phyloP scores from a whole-genome alignment of 2,797 vertebrate species.

The Euthynnus affinis region DNA sequence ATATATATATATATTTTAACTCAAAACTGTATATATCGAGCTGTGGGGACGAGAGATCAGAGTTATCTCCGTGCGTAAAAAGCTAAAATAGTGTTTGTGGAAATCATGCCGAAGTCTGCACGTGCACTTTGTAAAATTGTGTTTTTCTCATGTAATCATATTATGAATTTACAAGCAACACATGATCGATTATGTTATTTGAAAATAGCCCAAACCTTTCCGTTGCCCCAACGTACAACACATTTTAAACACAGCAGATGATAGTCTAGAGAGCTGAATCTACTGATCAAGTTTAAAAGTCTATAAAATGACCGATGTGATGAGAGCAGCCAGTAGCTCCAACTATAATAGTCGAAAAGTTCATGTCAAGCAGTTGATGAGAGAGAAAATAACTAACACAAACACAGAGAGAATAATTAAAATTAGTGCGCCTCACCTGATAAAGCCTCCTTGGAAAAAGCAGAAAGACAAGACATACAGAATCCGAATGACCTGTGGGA shows the following conservation, averaged over 20 bases:
- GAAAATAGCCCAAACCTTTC: background rate
- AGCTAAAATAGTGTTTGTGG: background rate
- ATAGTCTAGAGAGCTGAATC: background rate
- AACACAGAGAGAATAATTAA: background rate
- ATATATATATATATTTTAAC: no score
- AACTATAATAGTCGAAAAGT: constrained; percentile 53
- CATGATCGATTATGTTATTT: background rate
- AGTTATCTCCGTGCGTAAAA: constrained; percentile 42
- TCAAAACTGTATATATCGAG: no score
- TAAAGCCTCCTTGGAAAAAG: constrained; percentile 87
- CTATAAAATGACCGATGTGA: background rate
- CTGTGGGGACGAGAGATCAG: background rate
- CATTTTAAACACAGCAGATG: background rate
- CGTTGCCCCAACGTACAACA: background rate
- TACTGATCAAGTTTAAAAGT: constrained; percentile 25
- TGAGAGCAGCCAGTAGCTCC: background rate
- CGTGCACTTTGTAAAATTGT: background rate
- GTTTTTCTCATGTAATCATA: background rate
- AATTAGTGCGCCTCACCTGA: constrained; percentile 81
- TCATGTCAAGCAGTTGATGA: constrained; percentile 27
- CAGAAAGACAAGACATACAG: constrained; percentile 86
- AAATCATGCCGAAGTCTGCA: background rate
- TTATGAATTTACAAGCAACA: background rate
- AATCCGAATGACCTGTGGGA: constrained; percentile 87
- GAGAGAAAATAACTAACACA: constrained; percentile 24